Evolutionary conservation across 1,140 invertebrate species (phyloP), one percentile per base, ranked within the genome.

Genomic region (Tachypleus tridentatus): DNA sequence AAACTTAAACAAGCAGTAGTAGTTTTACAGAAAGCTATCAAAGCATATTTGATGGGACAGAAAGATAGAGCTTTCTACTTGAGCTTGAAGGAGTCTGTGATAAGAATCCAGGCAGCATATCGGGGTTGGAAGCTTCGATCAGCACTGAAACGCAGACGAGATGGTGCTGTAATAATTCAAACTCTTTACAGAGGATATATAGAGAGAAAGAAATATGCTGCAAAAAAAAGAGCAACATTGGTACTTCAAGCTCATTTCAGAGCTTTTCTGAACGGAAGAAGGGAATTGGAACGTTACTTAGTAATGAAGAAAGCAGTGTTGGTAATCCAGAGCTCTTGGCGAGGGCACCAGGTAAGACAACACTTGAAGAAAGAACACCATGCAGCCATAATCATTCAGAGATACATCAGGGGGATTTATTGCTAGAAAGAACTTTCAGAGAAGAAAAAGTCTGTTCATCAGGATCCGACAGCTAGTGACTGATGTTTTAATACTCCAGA

Each of bases 1-100:
- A 60, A 6, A 50, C 9, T 67, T n/a, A 72, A 70, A 64, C 6
- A 56, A 47, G 67, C 70, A 48, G 70, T 64, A 3, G 7, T 70
- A 63, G 58, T 54, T 11, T 58, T 75, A 53, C 75, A 76, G 62
- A 64, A 11, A 49, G 49, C 49, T 5, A 72, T 62, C 57, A 70
- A 72, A 66, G 71, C 64, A 52, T 67, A 69, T 6, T 52, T 58
- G 8, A 53, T 64, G 0, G 52, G 63, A n/a, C 64, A 60, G 7
- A 59, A 60, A 48, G 4, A 50, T 11, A 60, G 51, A 10, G 3
- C 53, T 11, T 48, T 56, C 10, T 66, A 60, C 51, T 3, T 58
- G n/a, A 11, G 56, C 10, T 11, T 54, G 4, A 66, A 51, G n/a
- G 60, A 56, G 10, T 51, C 51, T 8, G 48, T 51, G 50, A 63